These are phyloP conservation scores for Anhinga rufa DNA, from an alignment of 2,113 vertebrate genomes.

Conservation along the genomic window DNA sequence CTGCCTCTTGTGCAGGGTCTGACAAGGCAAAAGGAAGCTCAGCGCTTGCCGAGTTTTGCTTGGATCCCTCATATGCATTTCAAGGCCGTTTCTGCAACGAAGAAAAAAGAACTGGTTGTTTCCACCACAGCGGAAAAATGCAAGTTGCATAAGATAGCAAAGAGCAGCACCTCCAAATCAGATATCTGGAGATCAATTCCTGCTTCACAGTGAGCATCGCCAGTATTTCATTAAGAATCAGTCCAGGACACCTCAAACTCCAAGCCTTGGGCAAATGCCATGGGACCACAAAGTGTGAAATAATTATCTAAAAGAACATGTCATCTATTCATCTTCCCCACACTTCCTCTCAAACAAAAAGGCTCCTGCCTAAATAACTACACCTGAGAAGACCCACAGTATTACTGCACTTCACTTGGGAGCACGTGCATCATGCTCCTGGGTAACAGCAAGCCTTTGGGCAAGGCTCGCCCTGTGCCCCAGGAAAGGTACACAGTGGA, in stretches of 20 bases:
- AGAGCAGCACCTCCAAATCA: background rate
- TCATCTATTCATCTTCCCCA: background rate
- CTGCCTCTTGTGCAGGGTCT: background rate
- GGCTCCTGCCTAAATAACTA: background rate
- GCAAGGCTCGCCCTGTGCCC: background rate
- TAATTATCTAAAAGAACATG: background rate
- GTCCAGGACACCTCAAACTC: background rate
- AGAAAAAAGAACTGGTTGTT: background rate
- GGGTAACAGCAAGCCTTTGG: background rate
- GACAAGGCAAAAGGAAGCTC: background rate
- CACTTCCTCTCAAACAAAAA: background rate
- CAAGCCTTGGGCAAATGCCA: background rate
- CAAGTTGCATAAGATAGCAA: background rate
- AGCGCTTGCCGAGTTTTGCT: background rate
- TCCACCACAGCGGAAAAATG: background rate
- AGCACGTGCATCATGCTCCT: accelerated
- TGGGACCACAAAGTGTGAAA: background rate
- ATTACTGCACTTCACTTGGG: too few relatives aligned
- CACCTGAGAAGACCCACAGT: background rate
- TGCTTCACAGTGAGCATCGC: background rate
- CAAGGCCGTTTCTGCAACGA: background rate
- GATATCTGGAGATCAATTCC: background rate
- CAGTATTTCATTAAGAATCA: background rate
- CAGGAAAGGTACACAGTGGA: background rate
- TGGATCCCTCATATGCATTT: background rate